These are phyloP conservation scores for Xanthorhoe spadicearia DNA, from an alignment of 2,888 invertebrate genomes.

Conservation along the genomic window DNA sequence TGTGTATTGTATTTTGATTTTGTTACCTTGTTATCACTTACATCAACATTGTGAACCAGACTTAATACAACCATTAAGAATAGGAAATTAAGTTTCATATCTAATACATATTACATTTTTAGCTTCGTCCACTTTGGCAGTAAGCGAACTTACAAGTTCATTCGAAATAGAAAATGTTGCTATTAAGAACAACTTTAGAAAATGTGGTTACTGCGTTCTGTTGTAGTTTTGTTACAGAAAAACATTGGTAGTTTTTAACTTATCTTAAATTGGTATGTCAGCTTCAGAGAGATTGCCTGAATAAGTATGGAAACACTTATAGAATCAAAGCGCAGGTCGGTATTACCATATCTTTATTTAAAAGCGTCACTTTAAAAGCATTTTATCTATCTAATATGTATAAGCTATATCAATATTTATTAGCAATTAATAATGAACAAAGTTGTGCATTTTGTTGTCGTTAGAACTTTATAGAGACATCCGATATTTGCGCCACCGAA, in stretches of 20 bases:
- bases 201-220: background rate
- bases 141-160: background rate
- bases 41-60: background rate
- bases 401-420: slow-evolving; percentile 22
- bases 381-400: slow-evolving; percentile 6
- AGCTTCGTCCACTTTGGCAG: background rate
- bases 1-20: no score
- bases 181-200: background rate
- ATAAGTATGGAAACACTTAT: background rate
- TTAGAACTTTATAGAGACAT: slow-evolving; percentile 18
- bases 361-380: background rate
- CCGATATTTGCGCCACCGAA: slow-evolving; percentile 54
- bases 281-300: background rate
- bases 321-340: background rate
- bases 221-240: background rate
- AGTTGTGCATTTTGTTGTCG: slow-evolving; percentile 22
- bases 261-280: background rate
- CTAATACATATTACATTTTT: background rate
- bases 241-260: background rate
- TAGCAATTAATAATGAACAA: slow-evolving; percentile 21
- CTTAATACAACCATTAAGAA: background rate
- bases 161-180: background rate
- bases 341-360: background rate
- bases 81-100: background rate
- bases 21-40: background rate